Percentiles rank a stretch among this genome's conserved stretches.
Conservation (phyloP, 2,113 vertebrate genomes). For the Leiothrix lutea region DNA sequence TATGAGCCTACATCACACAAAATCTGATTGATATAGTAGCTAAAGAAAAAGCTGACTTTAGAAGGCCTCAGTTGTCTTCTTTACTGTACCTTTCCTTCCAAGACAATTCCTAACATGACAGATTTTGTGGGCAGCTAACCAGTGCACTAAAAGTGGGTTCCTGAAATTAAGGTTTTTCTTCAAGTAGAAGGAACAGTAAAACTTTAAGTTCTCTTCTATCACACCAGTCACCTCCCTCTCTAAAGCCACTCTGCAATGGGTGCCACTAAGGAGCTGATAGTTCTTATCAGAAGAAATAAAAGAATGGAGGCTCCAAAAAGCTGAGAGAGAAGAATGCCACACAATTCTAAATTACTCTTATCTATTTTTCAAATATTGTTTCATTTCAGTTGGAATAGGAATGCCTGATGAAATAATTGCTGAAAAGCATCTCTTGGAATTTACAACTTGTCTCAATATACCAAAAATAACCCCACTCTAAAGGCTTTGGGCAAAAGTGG, state of each 20-base stretch:
- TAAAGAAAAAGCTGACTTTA: background rate
- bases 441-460: background rate
- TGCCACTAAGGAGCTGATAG: background rate
- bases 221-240: background rate
- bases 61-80: background rate
- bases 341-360: background rate
- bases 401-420: background rate
- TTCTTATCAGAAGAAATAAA: background rate
- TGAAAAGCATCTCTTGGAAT: background rate
- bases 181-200: background rate
- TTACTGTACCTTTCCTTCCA: background rate
- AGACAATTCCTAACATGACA: background rate
- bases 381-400: background rate
- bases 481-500: background rate
- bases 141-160: background rate
- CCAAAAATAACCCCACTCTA: background rate
- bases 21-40: background rate
- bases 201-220: background rate
- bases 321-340: background rate
- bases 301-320: background rate
- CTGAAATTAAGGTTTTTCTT: background rate
- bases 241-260: background rate
- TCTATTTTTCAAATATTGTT: background rate
- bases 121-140: background rate
- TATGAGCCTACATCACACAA: rapidly evolving